Evolutionary conservation across 2,113 vertebrate genomes (phyloP), one percentile per base, ranked within the genome.

Genomic region (Hippocampus guttulatus): DNA sequence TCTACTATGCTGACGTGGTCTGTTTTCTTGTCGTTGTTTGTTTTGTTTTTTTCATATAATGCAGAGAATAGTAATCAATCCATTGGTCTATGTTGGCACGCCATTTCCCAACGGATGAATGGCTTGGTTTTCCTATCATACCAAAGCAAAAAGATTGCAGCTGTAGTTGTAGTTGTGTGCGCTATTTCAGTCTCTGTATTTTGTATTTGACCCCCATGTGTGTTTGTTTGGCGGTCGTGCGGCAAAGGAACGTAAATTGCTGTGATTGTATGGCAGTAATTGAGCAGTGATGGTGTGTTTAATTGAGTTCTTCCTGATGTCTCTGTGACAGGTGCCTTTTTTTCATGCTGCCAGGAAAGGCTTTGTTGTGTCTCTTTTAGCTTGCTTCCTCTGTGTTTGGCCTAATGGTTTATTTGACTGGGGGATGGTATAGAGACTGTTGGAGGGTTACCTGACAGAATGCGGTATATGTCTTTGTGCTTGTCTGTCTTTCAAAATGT

Each of bases 181-280:
- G 25, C 51, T 38, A 25, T 61, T 33, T 38, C 67, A n/a, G 54
- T 51, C 66, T 76, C 63, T 74, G 63, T 78, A 38, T 65, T 38
- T 52, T 65, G 64, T 30, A 43, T 47, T 61, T 69, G 75, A 52
- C 70, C 43, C 70, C 49, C 54, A 41, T 69, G 73, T 78, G 78
- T 79, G 81, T 84, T 79, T 89, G 85, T 87, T 83, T 89, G 86
- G 82, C 78, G 82, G 75, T 78, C 75, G 70, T 77, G 75, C 72
- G 5, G 81, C 80, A 80, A 87, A 80, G 73, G 80, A 78, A 80
- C 71, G 82, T 87, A 89, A 91, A 91, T 90, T 90, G 88, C 89
- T 75, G 88, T 90, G 89, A 91, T 91, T 91, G 91, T 90, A 87
- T 88, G 84, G 87, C 85, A 82, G 85, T 92, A 91, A 92, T 91